phyloP scores from a whole-genome alignment of 2,888 invertebrate species.

The Galerucella nymphaeae region DNA sequence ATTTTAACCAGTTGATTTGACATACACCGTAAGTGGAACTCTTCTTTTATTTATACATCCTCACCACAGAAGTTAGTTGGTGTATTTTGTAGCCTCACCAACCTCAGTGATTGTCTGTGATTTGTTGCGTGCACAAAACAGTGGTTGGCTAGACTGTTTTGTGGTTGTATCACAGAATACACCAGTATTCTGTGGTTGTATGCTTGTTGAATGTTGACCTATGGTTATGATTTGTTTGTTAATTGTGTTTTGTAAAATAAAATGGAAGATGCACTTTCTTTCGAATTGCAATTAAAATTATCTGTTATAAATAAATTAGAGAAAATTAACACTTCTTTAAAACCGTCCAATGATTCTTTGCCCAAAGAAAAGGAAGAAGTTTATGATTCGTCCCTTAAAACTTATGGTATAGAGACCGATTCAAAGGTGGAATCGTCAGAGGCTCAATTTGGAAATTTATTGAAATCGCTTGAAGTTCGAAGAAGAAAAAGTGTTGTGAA shows the following conservation, averaged over 20 bases:
- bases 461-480: constrained; percentile 53
- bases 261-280: constrained; percentile 55
- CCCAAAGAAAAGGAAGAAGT: constrained; percentile 50
- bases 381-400: neutral
- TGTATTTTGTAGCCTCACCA: too few species aligned
- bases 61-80: too few species aligned
- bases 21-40: too few species aligned
- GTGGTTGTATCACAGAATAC: too few species aligned
- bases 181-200: too few species aligned
- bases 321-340: constrained; percentile 37
- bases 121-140: too few species aligned
- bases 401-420: neutral
- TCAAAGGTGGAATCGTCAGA: neutral
- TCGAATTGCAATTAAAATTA: constrained; percentile 67
- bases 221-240: too few species aligned
- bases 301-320: constrained; percentile 71
- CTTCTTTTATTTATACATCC: too few species aligned
- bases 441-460: constrained; percentile 48
- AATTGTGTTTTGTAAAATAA: neutral
- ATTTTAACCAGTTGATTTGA: too few species aligned
- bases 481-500: constrained; percentile 58
- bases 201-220: too few species aligned
- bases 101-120: too few species aligned
- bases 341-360: neutral
- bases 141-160: too few species aligned